These are phyloP conservation scores for Thaleichthys pacificus DNA, from an alignment of 2,797 vertebrate species.

Conservation along the genomic window DNA sequence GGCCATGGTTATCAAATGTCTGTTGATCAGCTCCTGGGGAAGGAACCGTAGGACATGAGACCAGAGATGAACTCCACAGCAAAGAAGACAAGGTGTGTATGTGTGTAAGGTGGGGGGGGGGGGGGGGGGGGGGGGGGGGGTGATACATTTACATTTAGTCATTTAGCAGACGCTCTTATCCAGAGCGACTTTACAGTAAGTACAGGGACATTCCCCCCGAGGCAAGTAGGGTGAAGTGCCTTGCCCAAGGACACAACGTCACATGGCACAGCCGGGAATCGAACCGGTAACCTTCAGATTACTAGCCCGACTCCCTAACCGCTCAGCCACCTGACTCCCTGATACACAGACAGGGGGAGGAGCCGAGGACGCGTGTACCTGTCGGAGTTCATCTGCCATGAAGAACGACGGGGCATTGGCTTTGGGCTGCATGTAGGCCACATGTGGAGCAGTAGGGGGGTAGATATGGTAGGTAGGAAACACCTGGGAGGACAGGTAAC, in stretches of 20 bases:
- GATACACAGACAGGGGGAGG: not conserved
- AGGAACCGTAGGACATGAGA: conserved; percentile 22
- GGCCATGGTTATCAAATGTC: conserved; percentile 99
- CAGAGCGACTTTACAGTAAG: too few species aligned
- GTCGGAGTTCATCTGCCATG: conserved; percentile 97
- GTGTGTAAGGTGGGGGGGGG: not conserved
- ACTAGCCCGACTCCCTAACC: too few species aligned
- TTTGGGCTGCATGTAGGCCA: conserved; percentile 99
- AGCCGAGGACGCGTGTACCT: conserved; percentile 75
- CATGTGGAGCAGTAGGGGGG: conserved; percentile 94
- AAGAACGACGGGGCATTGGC: conserved; percentile 99
- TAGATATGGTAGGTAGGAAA: conserved; percentile 99
- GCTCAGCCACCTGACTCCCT: too few species aligned
- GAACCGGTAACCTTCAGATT: too few species aligned
- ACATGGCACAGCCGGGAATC: too few species aligned
- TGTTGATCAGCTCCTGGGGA: conserved; percentile 94
- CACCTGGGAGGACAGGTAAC: conserved; percentile 79
- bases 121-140: not conserved
- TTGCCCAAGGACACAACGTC: too few species aligned
- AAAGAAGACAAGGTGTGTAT: not conserved
- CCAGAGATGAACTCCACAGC: conserved; percentile 8
- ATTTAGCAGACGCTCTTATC: too few species aligned
- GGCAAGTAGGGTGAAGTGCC: too few species aligned
- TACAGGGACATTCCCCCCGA: too few species aligned
- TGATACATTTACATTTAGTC: too few species aligned